A percentile compares a stretch with the other conserved stretches of the same genome.
Conservation (phyloP, 1,140 invertebrate genomes). For the Papilio polytes region DNA sequence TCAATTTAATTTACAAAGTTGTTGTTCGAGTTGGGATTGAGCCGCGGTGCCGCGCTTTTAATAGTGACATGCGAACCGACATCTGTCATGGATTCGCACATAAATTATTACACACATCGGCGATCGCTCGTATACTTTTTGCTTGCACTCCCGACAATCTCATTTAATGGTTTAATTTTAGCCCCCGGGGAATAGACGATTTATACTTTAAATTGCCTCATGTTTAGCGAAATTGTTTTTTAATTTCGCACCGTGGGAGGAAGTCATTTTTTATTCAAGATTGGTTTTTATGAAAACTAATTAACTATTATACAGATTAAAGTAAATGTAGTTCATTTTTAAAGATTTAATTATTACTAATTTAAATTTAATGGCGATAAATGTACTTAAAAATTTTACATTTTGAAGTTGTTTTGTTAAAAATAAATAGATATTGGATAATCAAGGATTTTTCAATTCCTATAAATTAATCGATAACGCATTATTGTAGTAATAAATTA, state of each 20-base stretch:
- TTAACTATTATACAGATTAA: not conserved
- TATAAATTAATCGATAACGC: not conserved
- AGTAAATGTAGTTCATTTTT: not conserved
- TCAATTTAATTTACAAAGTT: constrained; percentile 47
- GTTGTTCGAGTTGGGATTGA: constrained; percentile 35
- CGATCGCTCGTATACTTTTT: constrained; percentile 26
- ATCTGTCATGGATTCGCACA: constrained; percentile 41
- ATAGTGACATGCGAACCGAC: constrained; percentile 41
- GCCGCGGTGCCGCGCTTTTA: constrained; percentile 34
- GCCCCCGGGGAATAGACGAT: constrained; percentile 27
- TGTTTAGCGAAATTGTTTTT: constrained; percentile 29
- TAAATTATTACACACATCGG: constrained; percentile 38
- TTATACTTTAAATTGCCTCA: constrained; percentile 26
- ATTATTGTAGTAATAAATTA: constrained; percentile 8
- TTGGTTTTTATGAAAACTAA: not conserved
- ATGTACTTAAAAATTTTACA: not conserved
- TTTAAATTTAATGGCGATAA: not conserved
- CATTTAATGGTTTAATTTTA: constrained; percentile 41
- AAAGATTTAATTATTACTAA: not conserved
- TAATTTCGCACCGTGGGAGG: constrained; percentile 5
- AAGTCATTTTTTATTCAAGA: constrained; percentile 4
- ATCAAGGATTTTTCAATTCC: not conserved
- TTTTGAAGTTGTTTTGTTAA: not conserved
- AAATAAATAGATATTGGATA: not conserved
- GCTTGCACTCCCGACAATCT: constrained; percentile 9